Percentiles rank a stretch among this genome's conserved stretches.
Conservation (phyloP, 1,140 invertebrate species). For the Agrilus planipennis region DNA sequence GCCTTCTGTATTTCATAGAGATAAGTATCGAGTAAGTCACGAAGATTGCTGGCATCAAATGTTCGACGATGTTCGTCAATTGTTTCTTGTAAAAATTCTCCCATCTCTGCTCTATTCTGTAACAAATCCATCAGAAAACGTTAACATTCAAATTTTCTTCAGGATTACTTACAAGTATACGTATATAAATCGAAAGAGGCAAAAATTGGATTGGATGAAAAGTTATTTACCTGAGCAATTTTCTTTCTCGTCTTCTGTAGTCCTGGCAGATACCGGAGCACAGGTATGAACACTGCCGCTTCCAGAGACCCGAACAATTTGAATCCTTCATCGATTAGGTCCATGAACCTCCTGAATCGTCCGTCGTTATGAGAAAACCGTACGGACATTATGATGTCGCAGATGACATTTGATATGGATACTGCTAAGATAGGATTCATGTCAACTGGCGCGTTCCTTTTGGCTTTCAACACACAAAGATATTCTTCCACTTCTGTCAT, state of each 20-base stretch:
- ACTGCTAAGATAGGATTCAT: conserved; percentile 61
- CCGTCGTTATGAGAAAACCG: conserved; percentile 66
- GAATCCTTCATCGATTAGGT: conserved; percentile 81
- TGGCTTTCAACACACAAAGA: conserved; percentile 46
- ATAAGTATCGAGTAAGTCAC: conserved; percentile 82
- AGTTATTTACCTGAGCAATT: conserved; percentile 44
- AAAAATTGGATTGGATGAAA: too few relatives aligned
- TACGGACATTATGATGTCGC: conserved; percentile 78
- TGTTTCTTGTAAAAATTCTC: conserved; percentile 67
- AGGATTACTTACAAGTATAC: too few relatives aligned
- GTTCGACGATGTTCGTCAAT: conserved; percentile 66
- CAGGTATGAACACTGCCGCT: conserved; percentile 55
- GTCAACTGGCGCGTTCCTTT: conserved; percentile 51
- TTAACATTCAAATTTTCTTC: neutral
- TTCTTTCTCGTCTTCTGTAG: conserved; percentile 59
- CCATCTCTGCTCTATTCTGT: conserved; percentile 71
- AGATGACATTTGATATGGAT: conserved; percentile 84
- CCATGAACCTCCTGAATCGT: conserved; percentile 66
- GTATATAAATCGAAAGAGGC: too few relatives aligned
- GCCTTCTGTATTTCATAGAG: conserved; percentile 73
- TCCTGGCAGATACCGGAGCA: conserved; percentile 60
- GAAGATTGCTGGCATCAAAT: conserved; percentile 60
- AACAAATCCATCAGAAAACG: conserved; percentile 15
- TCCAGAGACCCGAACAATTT: conserved; percentile 59
- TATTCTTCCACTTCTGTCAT: conserved; percentile 71